These are phyloP conservation scores for Holotrichia oblita DNA, from an alignment of 1,140 invertebrate genomes.

Conservation along the genomic window DNA sequence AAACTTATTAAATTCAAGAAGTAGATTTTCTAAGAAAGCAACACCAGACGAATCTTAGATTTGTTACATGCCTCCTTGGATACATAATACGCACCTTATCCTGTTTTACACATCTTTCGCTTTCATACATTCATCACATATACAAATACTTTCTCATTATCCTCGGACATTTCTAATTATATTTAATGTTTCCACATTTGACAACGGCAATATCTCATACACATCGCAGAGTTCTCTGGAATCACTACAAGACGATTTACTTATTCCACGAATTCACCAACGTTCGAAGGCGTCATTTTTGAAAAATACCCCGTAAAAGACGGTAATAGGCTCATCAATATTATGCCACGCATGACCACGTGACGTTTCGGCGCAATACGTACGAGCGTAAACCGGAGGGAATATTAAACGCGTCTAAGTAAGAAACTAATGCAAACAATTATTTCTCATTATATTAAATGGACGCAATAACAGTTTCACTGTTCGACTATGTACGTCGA, in stretches of 20 bases:
- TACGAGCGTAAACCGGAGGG: not conserved
- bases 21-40: no score
- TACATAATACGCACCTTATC: no score
- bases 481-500: not conserved
- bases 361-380: no score
- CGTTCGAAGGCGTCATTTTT: not conserved
- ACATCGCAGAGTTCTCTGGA: no score
- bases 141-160: no score
- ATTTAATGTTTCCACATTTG: not conserved
- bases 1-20: no score
- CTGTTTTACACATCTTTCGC: no score
- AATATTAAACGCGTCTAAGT: no score
- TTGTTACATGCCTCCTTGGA: no score
- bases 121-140: no score
- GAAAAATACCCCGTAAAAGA: not conserved
- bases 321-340: not conserved
- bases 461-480: slow-evolving; percentile 22
- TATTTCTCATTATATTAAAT: slow-evolving; percentile 29
- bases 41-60: no score
- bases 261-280: not conserved
- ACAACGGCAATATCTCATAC: not conserved
- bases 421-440: slow-evolving; percentile 22
- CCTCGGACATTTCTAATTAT: not conserved
- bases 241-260: not conserved
- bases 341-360: not conserved